phyloP scores from a whole-genome alignment of 2,888 invertebrate genomes.

The Cotesia congregata region DNA sequence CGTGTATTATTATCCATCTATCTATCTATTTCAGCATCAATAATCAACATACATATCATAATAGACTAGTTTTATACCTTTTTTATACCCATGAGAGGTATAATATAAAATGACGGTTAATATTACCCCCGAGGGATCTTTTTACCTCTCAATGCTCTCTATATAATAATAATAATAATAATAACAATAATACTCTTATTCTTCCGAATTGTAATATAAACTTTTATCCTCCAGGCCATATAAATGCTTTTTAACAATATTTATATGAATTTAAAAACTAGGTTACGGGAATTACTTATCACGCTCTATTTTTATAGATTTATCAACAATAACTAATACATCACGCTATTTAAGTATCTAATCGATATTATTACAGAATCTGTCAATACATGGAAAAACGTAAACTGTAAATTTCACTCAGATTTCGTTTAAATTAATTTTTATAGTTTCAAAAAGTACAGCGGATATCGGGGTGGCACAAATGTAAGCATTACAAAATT shows the following conservation, averaged over 20 bases:
- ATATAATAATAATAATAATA: not conserved
- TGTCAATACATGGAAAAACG: too few relatives aligned
- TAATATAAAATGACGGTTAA: not conserved
- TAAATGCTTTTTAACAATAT: not conserved
- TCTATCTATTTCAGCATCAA: not conserved
- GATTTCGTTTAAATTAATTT: too few relatives aligned
- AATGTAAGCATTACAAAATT: too few relatives aligned
- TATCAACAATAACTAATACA: too few relatives aligned
- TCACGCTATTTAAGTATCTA: too few relatives aligned
- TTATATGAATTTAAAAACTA: not conserved
- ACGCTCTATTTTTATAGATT: too few relatives aligned
- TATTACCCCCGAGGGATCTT: not conserved
- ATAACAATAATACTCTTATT: not conserved
- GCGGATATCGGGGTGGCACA: too few relatives aligned
- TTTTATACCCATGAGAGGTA: not conserved
- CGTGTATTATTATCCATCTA: not conserved
- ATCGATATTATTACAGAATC: too few relatives aligned
- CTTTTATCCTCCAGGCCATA: not conserved
- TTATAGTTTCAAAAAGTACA: too few relatives aligned
- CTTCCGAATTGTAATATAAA: not conserved
- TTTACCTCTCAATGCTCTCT: not conserved
- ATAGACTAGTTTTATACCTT: not conserved
- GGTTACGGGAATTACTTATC: not conserved
- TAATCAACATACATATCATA: not conserved
- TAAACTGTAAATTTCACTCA: too few relatives aligned